Evolutionary conservation across 1,140 invertebrate species (phyloP).

Genomic region (Arion vulgaris): DNA sequence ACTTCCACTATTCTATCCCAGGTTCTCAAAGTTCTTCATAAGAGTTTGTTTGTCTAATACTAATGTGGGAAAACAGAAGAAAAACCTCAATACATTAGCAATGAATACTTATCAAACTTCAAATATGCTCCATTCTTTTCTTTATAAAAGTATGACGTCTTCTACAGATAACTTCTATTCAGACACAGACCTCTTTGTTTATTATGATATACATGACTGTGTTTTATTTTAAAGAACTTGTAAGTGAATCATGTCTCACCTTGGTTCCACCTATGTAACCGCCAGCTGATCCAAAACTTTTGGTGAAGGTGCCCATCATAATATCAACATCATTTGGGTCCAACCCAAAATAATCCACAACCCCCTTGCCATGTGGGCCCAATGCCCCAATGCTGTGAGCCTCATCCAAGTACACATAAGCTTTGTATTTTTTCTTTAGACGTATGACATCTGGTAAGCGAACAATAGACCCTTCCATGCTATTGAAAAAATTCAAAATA

Average conservation of each 20-base stretch:
- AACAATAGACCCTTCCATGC: conserved; percentile 98
- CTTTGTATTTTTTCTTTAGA: conserved; percentile 94
- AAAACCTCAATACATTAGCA: too few species aligned
- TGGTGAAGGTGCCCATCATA: conserved; percentile 97
- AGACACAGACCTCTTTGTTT: too few species aligned
- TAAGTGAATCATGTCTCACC: conserved; percentile 70
- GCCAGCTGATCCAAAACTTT: conserved; percentile 95
- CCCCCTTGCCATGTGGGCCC: conserved; percentile 89
- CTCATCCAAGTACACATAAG: conserved; percentile 94
- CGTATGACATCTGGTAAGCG: conserved; percentile 89
- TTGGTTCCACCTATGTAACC: conserved; percentile 95
- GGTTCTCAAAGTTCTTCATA: too few species aligned
- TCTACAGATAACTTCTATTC: too few species aligned
- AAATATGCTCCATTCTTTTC: too few species aligned
- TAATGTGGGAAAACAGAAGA: too few species aligned
- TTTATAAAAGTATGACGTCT: too few species aligned
- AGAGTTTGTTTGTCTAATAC: too few species aligned
- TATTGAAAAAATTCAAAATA: conserved; percentile 73
- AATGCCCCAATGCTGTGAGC: conserved; percentile 97
- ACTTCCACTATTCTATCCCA: too few species aligned
- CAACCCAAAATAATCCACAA: conserved; percentile 88
- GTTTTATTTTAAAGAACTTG: too few species aligned
- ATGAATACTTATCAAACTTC: too few species aligned
- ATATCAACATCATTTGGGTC: conserved; percentile 93
- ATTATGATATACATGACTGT: too few species aligned